These are phyloP conservation scores for Odontamblyopus lacepedii DNA, from an alignment of 2,797 vertebrate species.

Conservation along the genomic window DNA sequence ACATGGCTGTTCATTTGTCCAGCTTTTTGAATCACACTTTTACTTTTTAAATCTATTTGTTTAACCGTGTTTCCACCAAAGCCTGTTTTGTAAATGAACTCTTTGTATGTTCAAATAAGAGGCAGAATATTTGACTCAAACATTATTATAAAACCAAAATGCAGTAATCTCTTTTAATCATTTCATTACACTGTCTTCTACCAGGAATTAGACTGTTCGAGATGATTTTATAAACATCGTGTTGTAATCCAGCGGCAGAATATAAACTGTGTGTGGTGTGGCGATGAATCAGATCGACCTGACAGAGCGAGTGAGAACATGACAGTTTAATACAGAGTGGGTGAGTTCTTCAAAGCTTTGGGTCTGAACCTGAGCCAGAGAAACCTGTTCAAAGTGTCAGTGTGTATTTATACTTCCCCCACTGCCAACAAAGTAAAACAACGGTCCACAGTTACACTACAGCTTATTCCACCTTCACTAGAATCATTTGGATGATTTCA, in stretches of 20 bases:
- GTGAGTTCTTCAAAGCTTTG: neutral
- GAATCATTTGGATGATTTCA: no score
- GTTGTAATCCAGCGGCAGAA: neutral
- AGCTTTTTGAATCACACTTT: neutral
- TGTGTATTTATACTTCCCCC: neutral
- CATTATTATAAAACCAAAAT: neutral
- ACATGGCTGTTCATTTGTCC: neutral
- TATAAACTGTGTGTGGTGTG: neutral
- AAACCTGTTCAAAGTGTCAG: constrained; percentile 7
- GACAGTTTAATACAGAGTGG: neutral
- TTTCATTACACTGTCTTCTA: neutral
- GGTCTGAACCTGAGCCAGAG: constrained; percentile 4
- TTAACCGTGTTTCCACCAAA: neutral
- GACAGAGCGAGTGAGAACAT: neutral
- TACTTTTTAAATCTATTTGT: no score
- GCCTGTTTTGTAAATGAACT: neutral
- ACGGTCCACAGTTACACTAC: neutral
- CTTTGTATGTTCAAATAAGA: neutral
- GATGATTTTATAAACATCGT: neutral
- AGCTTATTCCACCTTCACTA: no score
- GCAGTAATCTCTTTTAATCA: neutral
- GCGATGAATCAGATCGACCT: neutral
- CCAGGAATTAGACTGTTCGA: neutral
- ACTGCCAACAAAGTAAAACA: neutral
- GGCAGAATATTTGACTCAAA: neutral